phyloP scores from a whole-genome alignment of 2,797 vertebrate species.

The Alectoris magna region DNA sequence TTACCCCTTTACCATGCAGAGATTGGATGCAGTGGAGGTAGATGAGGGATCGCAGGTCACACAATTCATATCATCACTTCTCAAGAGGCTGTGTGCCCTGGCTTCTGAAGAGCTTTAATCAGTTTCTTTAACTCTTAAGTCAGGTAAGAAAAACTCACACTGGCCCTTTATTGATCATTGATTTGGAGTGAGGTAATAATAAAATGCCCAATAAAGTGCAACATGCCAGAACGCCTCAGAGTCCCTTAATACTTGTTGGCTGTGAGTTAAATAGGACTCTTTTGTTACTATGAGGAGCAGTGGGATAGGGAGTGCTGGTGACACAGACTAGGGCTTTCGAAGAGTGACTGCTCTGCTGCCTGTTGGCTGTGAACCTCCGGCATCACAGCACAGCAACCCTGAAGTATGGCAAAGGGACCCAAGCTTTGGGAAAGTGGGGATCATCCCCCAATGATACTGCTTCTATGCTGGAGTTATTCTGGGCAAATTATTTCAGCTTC shows the following conservation, averaged over 20 bases:
- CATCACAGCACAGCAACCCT: background rate
- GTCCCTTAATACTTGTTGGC: background rate
- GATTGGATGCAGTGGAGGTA: too few species aligned
- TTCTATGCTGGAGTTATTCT: background rate
- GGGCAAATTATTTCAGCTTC: background rate
- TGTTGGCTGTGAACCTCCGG: background rate
- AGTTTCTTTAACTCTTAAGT: background rate
- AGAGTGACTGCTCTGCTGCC: background rate
- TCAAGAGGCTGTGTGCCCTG: background rate
- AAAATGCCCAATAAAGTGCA: background rate
- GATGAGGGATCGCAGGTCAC: background rate
- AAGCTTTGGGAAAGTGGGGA: background rate
- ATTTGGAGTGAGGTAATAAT: background rate
- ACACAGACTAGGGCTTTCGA: background rate
- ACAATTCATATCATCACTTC: accelerated
- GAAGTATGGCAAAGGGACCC: background rate
- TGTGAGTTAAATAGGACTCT: background rate
- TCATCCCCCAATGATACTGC: background rate
- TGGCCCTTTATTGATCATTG: background rate
- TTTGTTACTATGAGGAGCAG: background rate
- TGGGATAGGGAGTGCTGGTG: background rate
- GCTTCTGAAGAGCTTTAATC: background rate
- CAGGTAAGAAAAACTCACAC: background rate
- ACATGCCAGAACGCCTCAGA: background rate
- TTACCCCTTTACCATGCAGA: background rate